Percentiles rank a stretch among this genome's conserved stretches.
Conservation (phyloP, 2,888 invertebrate genomes). For the Latheticus oryzae region DNA sequence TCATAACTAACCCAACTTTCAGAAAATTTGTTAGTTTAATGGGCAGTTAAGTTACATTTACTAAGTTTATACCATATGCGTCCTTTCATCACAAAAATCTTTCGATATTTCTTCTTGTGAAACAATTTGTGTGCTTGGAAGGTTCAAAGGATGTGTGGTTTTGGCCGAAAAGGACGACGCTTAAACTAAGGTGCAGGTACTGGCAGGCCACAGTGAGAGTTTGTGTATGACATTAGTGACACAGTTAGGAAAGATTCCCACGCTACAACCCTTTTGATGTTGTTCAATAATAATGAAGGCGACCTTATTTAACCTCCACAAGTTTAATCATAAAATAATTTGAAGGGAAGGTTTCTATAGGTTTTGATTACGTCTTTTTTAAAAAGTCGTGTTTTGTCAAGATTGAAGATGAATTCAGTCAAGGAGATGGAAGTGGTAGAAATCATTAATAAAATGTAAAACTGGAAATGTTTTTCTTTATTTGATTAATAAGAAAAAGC, state of each 20-base stretch:
- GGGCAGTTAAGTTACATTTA: too few species aligned
- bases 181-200: constrained; percentile 2
- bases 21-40: too few species aligned
- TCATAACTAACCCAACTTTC: too few species aligned
- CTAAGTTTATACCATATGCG: too few species aligned
- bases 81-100: too few species aligned
- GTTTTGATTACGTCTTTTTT: constrained; percentile 4
- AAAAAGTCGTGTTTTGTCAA: too few species aligned
- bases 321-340: constrained; percentile 9
- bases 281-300: constrained; percentile 15
- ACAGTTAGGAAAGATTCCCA: constrained; percentile 18
- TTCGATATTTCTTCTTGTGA: neutral
- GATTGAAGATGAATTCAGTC: too few species aligned
- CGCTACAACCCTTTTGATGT: constrained; percentile 22
- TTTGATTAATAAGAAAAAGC: too few species aligned
- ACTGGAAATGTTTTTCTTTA: too few species aligned
- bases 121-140: neutral
- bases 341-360: neutral
- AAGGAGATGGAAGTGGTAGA: too few species aligned
- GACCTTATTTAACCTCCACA: neutral
- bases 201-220: constrained; percentile 8
- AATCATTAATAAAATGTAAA: too few species aligned
- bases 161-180: constrained; percentile 2
- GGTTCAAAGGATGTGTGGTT: constrained; percentile 11
- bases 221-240: constrained; percentile 21